These are phyloP conservation scores for Euura lappo DNA, from an alignment of 1,140 invertebrate genomes.

Conservation along the genomic window DNA sequence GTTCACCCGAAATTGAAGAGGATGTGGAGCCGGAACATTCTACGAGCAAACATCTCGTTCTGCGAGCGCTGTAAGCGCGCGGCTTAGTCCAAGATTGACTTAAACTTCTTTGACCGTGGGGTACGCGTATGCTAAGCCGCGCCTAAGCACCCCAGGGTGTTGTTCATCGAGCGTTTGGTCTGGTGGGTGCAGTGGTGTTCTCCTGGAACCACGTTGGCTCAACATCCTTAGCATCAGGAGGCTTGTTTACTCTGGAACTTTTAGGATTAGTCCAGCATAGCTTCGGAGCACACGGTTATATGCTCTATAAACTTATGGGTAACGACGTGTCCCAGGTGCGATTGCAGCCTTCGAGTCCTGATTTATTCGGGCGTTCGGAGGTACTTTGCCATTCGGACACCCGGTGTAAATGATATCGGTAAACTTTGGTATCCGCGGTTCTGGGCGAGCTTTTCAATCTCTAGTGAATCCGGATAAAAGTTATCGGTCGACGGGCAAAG, in stretches of 20 bases:
- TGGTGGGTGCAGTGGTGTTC: neutral
- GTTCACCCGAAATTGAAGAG: neutral
- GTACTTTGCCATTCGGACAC: neutral
- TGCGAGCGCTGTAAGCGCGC: conserved; percentile 38
- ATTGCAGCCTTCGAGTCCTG: too few species aligned
- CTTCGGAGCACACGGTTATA: conserved; percentile 3
- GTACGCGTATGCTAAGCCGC: conserved; percentile 34
- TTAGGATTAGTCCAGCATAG: conserved; percentile 33
- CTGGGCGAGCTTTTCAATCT: neutral
- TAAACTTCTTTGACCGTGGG: conserved; percentile 26
- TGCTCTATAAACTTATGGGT: too few species aligned
- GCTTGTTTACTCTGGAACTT: conserved; percentile 42
- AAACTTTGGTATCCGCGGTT: neutral
- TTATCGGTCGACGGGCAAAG: neutral
- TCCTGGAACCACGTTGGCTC: conserved; percentile 31
- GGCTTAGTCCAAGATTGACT: conserved; percentile 44
- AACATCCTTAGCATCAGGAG: conserved; percentile 35
- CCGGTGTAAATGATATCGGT: neutral
- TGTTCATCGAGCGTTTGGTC: neutral
- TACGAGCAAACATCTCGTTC: conserved; percentile 11
- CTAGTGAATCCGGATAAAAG: neutral
- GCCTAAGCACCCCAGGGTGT: conserved; percentile 29
- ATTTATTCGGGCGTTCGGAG: neutral
- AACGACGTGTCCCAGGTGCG: too few species aligned
- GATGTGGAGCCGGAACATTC: conserved; percentile 23